Evolutionary conservation across 2,888 invertebrate species (phyloP), one percentile per base, ranked within the genome.

Genomic region (Archips crataeganus): DNA sequence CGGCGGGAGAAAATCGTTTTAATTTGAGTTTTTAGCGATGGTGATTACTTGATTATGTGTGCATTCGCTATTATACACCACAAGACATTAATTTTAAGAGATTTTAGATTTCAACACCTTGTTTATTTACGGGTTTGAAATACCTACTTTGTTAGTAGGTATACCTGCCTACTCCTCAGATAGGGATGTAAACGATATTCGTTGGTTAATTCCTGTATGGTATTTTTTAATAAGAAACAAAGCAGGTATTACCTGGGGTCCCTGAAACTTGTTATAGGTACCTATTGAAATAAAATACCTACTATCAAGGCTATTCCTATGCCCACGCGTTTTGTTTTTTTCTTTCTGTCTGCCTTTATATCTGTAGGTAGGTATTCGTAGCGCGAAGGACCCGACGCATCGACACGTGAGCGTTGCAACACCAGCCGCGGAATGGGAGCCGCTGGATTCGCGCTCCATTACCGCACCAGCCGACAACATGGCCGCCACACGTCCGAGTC

Each of bases 391-490:
- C 74, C 63, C 75, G 63, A 64, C 49, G 49, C 49, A 49, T 49
- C 65, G 70, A 63, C 70, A 76, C 74, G 64, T 49, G 42, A 23
- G 23, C 15, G 75, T 92, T 93, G 85, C 92, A 89, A 90, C 87
- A 92, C 83, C 83, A 23, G 9, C n/a, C 8, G 83, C 84, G 87
- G 88, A 88, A 89, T 87, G 88, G 90, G 87, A 90, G 90, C 85
- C 83, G 82, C 49, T 88, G 86, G 88, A 91, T 92, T 91, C 87
- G 92, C 93, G 93, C 90, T 90, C 90, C 83, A 91, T 84, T 89
- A 87, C 89, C 79, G 75, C 78, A 45, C 57, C 60, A 64, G n/a
- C 82, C 83, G 79, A 77, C 87, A 89, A 88, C 83, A 90, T 90
- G 91, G 89, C 91, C 83, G 88, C 88, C 87, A 81, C 83, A 82